Evolutionary conservation across 1,140 invertebrate genomes (phyloP).

Genomic region (Panagrolaimus sp.): DNA sequence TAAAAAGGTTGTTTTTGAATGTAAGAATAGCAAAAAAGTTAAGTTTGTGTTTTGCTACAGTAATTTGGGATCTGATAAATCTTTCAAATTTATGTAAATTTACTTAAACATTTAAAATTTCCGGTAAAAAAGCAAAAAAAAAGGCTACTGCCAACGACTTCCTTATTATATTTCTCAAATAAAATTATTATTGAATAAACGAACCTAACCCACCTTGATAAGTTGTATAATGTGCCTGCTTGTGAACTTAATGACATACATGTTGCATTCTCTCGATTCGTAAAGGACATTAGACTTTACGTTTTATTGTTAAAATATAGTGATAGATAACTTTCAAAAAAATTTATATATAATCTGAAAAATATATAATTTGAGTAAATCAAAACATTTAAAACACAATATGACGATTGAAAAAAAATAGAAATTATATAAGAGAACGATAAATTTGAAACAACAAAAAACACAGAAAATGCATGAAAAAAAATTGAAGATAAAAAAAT

Average conservation of each 20-base stretch:
- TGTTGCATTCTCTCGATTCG: constrained; percentile 24
- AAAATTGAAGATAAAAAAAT: constrained; percentile 10
- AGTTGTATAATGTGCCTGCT: neutral
- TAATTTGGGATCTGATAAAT: neutral
- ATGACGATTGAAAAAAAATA: neutral
- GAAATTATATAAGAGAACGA: neutral
- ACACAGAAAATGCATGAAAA: constrained; percentile 8
- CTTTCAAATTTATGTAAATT: neutral
- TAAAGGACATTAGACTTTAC: constrained; percentile 22
- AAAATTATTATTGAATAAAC: neutral
- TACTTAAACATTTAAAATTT: neutral
- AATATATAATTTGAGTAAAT: neutral
- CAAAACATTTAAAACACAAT: constrained; percentile 1
- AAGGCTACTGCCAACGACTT: neutral
- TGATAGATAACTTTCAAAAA: neutral
- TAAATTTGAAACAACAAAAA: neutral
- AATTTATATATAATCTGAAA: constrained; percentile 3
- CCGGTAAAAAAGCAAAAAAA: neutral
- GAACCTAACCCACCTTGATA: constrained; percentile 1
- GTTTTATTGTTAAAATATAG: neutral
- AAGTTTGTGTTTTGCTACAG: neutral
- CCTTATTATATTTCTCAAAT: neutral
- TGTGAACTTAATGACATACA: constrained; percentile 13
- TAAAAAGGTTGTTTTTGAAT: too few relatives aligned
- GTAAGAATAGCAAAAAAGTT: too few relatives aligned